These are phyloP conservation scores for Drosophila ficusphila DNA, from an alignment of 1,140 invertebrate genomes.

Conservation along the genomic window DNA sequence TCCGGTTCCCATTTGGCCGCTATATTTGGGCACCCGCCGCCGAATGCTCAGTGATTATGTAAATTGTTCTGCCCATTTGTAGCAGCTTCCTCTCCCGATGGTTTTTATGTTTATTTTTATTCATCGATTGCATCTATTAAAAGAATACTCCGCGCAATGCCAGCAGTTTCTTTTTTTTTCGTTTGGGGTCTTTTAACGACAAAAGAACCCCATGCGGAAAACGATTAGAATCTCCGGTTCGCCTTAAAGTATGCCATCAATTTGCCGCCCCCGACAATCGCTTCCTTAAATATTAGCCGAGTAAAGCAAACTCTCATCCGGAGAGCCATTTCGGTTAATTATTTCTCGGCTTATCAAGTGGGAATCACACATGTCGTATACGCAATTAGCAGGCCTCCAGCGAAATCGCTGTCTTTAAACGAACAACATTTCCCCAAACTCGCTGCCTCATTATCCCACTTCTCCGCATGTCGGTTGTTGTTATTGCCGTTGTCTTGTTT, in stretches of 20 bases:
- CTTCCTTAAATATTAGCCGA: constrained; percentile 26
- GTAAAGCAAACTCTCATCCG: constrained; percentile 13
- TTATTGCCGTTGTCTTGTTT: constrained; percentile 44
- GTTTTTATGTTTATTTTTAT: constrained; percentile 51
- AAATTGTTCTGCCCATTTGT: constrained; percentile 57
- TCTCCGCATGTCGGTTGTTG: constrained; percentile 1
- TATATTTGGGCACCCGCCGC: constrained; percentile 65
- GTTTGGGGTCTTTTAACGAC: constrained; percentile 3
- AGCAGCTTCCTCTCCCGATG: constrained; percentile 29
- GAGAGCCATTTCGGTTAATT: constrained; percentile 26
- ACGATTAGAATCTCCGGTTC: neutral
- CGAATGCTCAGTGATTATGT: constrained; percentile 67
- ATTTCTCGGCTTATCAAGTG: constrained; percentile 26
- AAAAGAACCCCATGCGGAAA: neutral
- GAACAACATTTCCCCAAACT: constrained; percentile 25
- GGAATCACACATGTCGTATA: constrained; percentile 43
- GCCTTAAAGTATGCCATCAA: constrained; percentile 26
- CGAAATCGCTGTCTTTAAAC: constrained; percentile 32
- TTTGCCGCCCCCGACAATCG: constrained; percentile 11
- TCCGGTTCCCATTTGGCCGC: constrained; percentile 65
- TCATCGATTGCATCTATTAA: constrained; percentile 57
- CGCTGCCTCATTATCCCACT: neutral
- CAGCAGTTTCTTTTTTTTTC: too few species aligned
- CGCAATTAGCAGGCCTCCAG: constrained; percentile 24
- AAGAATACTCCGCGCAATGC: constrained; percentile 29